Percentiles rank a stretch among this genome's conserved stretches.
Conservation (phyloP, 2,888 invertebrate species). For the Marasmarcha lunaedactyla region DNA sequence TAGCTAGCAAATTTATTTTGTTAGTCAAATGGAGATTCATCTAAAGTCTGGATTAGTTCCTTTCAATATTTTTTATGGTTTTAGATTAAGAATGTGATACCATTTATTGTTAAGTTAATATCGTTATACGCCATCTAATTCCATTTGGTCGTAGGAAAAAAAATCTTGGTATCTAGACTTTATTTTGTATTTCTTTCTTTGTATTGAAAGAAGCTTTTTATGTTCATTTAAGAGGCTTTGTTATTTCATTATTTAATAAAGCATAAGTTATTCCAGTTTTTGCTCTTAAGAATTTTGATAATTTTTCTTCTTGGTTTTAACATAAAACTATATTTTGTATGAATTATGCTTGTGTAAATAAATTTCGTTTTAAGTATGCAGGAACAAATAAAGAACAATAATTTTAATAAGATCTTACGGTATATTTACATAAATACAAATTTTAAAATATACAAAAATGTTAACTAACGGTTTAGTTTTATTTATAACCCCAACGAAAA, state of each 20-base stretch:
- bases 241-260: not conserved
- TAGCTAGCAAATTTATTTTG: constrained; percentile 27
- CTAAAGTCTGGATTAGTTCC: constrained; percentile 62
- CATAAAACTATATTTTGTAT: constrained; percentile 1
- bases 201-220: not conserved
- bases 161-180: constrained; percentile 1
- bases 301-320: not conserved
- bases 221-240: not conserved
- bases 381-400: constrained; percentile 49
- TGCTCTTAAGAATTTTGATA: not conserved
- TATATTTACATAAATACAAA: constrained; percentile 27
- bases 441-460: constrained; percentile 27
- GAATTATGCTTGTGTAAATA: constrained; percentile 16
- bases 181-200: not conserved
- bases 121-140: not conserved
- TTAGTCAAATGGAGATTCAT: constrained; percentile 39
- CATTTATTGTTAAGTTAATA: constrained; percentile 32
- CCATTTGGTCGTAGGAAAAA: constrained; percentile 1
- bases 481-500: too few species aligned
- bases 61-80: constrained; percentile 45
- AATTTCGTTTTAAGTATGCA: constrained; percentile 11
- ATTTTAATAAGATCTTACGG: constrained; percentile 44
- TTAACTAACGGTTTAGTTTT: constrained; percentile 34
- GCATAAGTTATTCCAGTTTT: constrained; percentile 1
- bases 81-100: constrained; percentile 66